Conservation (phyloP, 35 echinoderm and acorn worm species). For the Diadema setosum region DNA sequence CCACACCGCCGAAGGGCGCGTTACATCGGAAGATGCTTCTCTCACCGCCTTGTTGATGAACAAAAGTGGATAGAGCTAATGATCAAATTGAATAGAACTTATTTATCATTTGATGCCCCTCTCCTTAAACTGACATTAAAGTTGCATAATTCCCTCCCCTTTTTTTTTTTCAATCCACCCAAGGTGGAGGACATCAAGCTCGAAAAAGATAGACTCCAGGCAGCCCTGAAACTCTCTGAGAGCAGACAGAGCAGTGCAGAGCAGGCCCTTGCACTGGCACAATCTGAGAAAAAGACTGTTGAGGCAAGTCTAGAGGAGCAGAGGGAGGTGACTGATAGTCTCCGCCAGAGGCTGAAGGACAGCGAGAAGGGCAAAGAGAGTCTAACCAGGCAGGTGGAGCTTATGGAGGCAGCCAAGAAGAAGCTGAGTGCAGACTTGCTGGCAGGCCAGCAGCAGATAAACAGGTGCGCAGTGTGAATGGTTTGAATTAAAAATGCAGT, state of each 20-base stretch:
- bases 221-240: neutral
- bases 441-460: neutral
- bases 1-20: no score
- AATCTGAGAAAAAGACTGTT: neutral
- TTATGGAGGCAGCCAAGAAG: neutral
- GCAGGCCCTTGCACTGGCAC: neutral
- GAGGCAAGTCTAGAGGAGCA: neutral
- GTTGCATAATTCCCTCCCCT: no score
- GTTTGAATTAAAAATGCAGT: no score
- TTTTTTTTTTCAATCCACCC: no score
- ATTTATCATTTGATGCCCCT: no score
- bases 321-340: neutral
- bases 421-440: conserved; percentile 1
- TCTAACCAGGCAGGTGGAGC: neutral
- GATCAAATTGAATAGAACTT: no score
- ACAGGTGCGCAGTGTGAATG: no score
- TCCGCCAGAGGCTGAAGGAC: neutral
- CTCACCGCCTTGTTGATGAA: no score
- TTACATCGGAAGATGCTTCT: no score
- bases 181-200: neutral
- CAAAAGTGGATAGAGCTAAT: no score
- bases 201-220: neutral
- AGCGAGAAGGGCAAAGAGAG: neutral
- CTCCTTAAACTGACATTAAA: no score
- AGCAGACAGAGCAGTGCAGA: neutral